Evolutionary conservation across 2,113 vertebrate species (phyloP).

Genomic region (Neogobius melanostomus): DNA sequence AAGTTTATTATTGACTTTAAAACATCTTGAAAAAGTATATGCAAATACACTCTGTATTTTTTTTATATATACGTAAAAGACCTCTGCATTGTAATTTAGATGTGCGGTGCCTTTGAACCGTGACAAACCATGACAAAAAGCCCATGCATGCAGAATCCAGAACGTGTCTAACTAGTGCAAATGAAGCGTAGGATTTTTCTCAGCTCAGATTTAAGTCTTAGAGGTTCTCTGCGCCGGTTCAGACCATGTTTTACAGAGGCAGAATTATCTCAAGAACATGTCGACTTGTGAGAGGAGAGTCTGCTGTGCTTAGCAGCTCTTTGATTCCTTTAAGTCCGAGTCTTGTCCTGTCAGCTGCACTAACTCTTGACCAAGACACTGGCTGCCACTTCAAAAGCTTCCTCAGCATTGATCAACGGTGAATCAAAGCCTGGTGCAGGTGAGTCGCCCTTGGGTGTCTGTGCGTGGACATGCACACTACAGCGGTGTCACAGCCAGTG

Average conservation of each 20-base stretch:
- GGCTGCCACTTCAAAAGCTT: slow-evolving; percentile 46
- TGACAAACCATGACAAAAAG: no score
- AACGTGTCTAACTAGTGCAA: neutral
- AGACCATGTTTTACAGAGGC: neutral
- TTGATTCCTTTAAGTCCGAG: slow-evolving; percentile 32
- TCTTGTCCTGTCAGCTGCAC: slow-evolving; percentile 1
- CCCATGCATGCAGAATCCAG: neutral
- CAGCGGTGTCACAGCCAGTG: neutral
- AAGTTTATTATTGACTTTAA: no score
- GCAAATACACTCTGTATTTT: no score
- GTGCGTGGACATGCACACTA: slow-evolving; percentile 2
- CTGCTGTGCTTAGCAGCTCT: slow-evolving; percentile 18
- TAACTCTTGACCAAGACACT: slow-evolving; percentile 20
- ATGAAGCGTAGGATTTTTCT: neutral
- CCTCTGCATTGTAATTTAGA: no score
- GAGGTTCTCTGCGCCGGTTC: neutral
- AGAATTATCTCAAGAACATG: neutral
- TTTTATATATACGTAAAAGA: no score
- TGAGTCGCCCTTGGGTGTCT: slow-evolving; percentile 12
- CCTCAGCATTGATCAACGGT: slow-evolving; percentile 45
- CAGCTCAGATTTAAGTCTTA: neutral
- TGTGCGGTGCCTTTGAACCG: no score
- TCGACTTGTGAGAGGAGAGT: slow-evolving; percentile 2
- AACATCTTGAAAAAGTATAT: no score
- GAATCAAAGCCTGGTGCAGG: slow-evolving; percentile 50